Conservation (phyloP, 2,113 vertebrate genomes). For the Eublepharis macularius region DNA sequence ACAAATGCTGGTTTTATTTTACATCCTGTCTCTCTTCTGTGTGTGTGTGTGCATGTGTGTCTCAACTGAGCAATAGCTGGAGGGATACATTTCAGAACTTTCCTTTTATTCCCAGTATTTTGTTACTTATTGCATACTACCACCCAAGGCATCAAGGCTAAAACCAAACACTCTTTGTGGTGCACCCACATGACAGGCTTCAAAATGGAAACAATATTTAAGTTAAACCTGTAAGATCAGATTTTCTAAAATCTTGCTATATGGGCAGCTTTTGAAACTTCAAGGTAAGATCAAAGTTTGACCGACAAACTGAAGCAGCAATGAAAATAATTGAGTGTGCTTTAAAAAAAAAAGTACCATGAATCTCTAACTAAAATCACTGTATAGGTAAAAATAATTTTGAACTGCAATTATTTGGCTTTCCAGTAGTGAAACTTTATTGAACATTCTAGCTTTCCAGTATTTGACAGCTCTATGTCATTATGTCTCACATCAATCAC, state of each 20-base stretch:
- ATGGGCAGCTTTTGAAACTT: slow-evolving; percentile 70
- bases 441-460: not conserved
- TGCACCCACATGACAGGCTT: slow-evolving; percentile 73
- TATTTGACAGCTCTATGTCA: not conserved
- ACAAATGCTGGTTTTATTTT: slow-evolving; percentile 78
- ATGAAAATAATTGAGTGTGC: slow-evolving; percentile 15
- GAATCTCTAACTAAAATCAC: slow-evolving; percentile 32
- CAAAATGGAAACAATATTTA: slow-evolving; percentile 80
- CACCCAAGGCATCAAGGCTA: slow-evolving; percentile 63
- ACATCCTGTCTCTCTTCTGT: slow-evolving; percentile 72
- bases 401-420: slow-evolving; percentile 16
- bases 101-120: slow-evolving; percentile 78
- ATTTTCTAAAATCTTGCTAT: slow-evolving; percentile 71
- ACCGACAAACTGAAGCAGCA: slow-evolving; percentile 44
- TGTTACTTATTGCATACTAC: slow-evolving; percentile 75
- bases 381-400: not conserved
- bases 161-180: slow-evolving; percentile 74
- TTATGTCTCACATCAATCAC: slow-evolving; percentile 2
- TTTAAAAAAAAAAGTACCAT: not conserved
- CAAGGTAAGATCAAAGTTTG: slow-evolving; percentile 60
- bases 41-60: slow-evolving; percentile 44
- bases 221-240: slow-evolving; percentile 78
- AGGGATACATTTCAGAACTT: slow-evolving; percentile 77
- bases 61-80: slow-evolving; percentile 69
- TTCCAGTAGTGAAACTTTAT: slow-evolving; percentile 15